Conservation (phyloP, 1,140 invertebrate species). For the Theocolax elegans region DNA sequence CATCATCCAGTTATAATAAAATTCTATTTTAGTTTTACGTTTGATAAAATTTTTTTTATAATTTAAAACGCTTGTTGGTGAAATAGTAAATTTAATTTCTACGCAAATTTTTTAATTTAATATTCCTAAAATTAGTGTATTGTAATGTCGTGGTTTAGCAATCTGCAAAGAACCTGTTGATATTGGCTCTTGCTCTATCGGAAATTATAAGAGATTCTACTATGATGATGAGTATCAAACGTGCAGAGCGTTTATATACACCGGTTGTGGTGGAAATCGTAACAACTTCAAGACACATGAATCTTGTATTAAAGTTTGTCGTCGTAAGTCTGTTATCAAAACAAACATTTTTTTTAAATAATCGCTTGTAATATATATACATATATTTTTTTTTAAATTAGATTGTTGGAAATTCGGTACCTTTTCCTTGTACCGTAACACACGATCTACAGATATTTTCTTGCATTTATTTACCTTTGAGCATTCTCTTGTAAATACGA, state of each 20-base stretch:
- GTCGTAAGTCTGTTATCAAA: conserved; percentile 59
- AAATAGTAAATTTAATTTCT: too few relatives aligned
- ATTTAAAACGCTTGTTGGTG: too few relatives aligned
- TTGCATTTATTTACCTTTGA: too few relatives aligned
- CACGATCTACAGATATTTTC: too few relatives aligned
- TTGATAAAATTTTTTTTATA: too few relatives aligned
- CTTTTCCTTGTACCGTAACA: too few relatives aligned
- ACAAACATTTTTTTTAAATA: conserved; percentile 7
- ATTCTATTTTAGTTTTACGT: neutral
- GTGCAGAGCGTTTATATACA: conserved; percentile 83
- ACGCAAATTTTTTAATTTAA: too few relatives aligned
- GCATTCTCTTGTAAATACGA: too few relatives aligned
- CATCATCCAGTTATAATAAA: too few relatives aligned
- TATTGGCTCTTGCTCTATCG: conserved; percentile 77
- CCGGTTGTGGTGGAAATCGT: conserved; percentile 82
- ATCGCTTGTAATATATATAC: conserved; percentile 8
- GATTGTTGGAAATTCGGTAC: too few relatives aligned
- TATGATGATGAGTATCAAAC: conserved; percentile 79
- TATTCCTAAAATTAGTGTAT: too few relatives aligned
- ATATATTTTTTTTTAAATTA: too few relatives aligned
- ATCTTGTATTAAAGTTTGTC: conserved; percentile 73
- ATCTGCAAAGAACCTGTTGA: conserved; percentile 75
- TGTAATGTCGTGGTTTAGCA: conserved; percentile 61
- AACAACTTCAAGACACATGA: conserved; percentile 83
- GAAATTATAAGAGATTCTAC: conserved; percentile 78